Evolutionary conservation across 2,888 invertebrate genomes (phyloP).

Genomic region (Diaperis boleti): DNA sequence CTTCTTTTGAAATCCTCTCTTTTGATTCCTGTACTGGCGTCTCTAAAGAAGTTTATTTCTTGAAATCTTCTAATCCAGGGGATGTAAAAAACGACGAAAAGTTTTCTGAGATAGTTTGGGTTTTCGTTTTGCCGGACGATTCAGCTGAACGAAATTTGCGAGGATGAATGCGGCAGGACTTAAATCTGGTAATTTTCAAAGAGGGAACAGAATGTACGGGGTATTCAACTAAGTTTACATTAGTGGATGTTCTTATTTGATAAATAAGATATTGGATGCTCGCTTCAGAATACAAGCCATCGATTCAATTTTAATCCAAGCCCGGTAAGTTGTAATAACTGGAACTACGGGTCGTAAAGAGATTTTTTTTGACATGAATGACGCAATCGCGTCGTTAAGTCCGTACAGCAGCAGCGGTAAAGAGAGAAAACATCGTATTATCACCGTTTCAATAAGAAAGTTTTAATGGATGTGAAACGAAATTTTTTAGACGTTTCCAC

Average conservation of each 20-base stretch:
- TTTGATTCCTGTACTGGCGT: conserved; percentile 17
- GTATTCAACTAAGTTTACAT: too few species aligned
- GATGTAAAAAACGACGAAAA: conserved; percentile 11
- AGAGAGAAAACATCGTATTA: conserved; percentile 40
- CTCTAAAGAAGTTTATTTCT: conserved; percentile 28
- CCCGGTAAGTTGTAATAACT: too few species aligned
- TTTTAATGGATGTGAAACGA: conserved; percentile 42
- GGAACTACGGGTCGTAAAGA: too few species aligned
- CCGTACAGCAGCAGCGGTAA: conserved; percentile 6
- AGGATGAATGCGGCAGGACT: neutral
- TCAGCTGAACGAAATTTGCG: neutral
- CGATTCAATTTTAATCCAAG: too few species aligned
- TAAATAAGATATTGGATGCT: too few species aligned
- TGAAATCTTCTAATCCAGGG: conserved; percentile 18
- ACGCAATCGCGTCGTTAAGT: neutral
- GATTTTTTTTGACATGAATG: too few species aligned
- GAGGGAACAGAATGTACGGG: too few species aligned
- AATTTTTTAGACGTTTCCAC: conserved; percentile 38
- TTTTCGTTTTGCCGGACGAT: conserved; percentile 18
- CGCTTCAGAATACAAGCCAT: too few species aligned
- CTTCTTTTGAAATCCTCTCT: conserved; percentile 1
- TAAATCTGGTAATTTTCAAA: neutral
- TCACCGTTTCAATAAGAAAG: conserved; percentile 39
- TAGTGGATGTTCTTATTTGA: too few species aligned
- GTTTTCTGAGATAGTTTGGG: conserved; percentile 8